These are phyloP conservation scores for Artibeus jamaicensis DNA, from an alignment of 2,797 vertebrate genomes.

Conservation along the genomic window DNA sequence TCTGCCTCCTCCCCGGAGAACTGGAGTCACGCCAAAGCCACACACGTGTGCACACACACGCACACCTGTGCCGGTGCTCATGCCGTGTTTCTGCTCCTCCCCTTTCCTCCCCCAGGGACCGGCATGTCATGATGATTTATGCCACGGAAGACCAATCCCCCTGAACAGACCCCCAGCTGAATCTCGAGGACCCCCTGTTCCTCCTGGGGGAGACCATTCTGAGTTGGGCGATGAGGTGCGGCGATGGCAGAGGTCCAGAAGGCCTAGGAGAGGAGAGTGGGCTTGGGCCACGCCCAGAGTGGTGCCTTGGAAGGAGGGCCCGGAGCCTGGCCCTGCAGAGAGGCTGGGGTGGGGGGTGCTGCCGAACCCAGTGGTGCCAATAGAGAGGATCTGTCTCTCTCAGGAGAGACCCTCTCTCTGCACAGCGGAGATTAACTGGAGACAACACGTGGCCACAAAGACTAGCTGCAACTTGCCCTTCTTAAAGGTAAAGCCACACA, in stretches of 20 bases:
- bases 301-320: background rate
- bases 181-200: background rate
- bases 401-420: background rate
- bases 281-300: background rate
- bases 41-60: rapidly evolving
- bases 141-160: background rate
- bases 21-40: background rate
- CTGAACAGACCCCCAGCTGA: background rate
- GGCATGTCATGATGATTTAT: background rate
- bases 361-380: background rate
- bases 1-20: background rate
- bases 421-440: background rate
- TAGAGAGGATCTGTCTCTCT: background rate
- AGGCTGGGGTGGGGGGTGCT: background rate
- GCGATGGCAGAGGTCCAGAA: background rate
- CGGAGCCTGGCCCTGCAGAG: background rate
- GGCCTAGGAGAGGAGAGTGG: background rate
- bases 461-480: background rate
- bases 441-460: background rate
- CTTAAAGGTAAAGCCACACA: background rate
- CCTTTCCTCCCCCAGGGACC: background rate
- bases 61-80: too few species aligned
- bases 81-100: background rate
- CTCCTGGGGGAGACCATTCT: background rate
- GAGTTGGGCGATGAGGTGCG: too few species aligned